phyloP scores from a whole-genome alignment of 2,113 vertebrate species.

The Rhea americana region DNA sequence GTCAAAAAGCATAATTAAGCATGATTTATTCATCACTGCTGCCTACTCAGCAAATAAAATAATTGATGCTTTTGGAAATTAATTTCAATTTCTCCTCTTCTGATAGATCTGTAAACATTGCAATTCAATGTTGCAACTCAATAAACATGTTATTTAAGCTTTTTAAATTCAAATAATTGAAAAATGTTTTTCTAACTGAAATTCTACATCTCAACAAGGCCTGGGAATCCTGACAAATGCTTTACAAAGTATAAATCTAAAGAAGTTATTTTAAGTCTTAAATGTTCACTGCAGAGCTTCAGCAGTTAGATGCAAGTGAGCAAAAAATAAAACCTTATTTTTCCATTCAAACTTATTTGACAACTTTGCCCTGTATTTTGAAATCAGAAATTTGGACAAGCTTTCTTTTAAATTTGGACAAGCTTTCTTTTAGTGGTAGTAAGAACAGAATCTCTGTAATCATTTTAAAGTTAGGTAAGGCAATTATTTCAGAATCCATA shows the following conservation, averaged over 20 bases:
- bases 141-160: not conserved
- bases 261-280: not conserved
- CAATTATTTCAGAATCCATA: not conserved
- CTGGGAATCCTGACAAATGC: not conserved
- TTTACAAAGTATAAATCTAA: not conserved
- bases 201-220: not conserved
- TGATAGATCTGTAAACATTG: not conserved
- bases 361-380: not conserved
- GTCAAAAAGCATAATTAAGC: not conserved
- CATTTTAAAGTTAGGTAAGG: not conserved
- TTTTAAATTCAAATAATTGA: not conserved
- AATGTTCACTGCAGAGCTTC: not conserved
- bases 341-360: not conserved
- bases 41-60: not conserved
- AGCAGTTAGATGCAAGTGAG: not conserved
- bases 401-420: not conserved
- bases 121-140: not conserved
- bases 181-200: not conserved
- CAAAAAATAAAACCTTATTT: not conserved
- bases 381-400: not conserved
- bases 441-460: not conserved
- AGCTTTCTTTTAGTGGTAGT: not conserved
- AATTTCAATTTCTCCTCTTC: not conserved
- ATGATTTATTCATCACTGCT: not conserved
- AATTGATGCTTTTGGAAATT: not conserved